Evolutionary conservation across 2,797 vertebrate species (phyloP).

Genomic region (Danio tinwini): DNA sequence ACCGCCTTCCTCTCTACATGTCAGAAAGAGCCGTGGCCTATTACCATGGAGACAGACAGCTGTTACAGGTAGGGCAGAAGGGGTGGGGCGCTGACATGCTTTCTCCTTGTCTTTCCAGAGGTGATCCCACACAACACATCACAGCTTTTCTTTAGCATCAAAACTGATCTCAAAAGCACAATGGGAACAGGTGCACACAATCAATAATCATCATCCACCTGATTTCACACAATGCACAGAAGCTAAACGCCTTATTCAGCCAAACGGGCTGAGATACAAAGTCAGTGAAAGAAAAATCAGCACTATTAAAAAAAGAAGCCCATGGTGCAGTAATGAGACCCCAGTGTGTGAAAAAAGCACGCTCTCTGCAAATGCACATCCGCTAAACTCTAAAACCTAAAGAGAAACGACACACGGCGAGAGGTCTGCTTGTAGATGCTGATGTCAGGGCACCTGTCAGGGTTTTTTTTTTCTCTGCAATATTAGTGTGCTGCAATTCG

Average conservation of each 20-base stretch:
- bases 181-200: conserved; percentile 17
- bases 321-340: background rate
- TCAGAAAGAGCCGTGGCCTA: conserved; percentile 70
- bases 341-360: background rate
- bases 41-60: conserved; percentile 83
- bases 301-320: conserved; percentile 25
- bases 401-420: background rate
- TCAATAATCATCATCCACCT: conserved; percentile 17
- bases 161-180: conserved; percentile 6
- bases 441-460: conserved; percentile 35
- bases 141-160: background rate
- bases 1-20: conserved; percentile 50
- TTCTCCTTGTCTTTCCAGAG: conserved; percentile 44
- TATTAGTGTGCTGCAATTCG: conserved; percentile 18
- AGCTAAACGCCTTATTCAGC: conserved; percentile 27
- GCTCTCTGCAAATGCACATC: conserved; percentile 9
- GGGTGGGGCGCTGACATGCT: conserved; percentile 41
- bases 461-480: conserved; percentile 23
- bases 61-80: conserved; percentile 75
- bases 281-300: conserved; percentile 38
- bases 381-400: background rate
- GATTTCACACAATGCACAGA: conserved; percentile 50
- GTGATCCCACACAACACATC: conserved; percentile 34
- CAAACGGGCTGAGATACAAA: conserved; percentile 20
- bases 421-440: background rate